Conservation (phyloP, 2,888 invertebrate species). For the Eurytoma adleriae region DNA sequence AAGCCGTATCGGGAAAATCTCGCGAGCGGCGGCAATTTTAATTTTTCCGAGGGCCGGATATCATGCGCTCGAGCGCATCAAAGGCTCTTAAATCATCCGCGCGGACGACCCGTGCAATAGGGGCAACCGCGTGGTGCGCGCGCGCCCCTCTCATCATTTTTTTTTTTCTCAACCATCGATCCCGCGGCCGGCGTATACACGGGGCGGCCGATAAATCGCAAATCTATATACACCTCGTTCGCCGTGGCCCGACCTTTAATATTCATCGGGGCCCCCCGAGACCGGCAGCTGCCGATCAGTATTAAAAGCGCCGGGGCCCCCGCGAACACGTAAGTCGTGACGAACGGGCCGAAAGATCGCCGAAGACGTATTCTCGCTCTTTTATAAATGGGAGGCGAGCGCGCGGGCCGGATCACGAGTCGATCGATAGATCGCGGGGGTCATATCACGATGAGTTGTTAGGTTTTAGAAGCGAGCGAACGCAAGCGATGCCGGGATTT, state of each 20-base stretch:
- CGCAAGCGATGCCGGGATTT: constrained; percentile 5
- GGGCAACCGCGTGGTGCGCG: no score
- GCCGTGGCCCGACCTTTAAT: constrained; percentile 5
- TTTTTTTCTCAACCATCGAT: no score
- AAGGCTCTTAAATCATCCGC: constrained; percentile 21
- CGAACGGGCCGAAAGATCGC: constrained; percentile 14
- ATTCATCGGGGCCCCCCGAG: constrained; percentile 6
- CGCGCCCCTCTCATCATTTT: no score
- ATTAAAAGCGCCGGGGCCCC: not conserved
- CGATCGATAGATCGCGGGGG: constrained; percentile 21
- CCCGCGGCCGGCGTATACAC: not conserved
- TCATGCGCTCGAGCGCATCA: not conserved
- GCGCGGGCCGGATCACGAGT: not conserved
- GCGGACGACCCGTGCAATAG: not conserved
- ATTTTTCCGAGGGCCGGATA: constrained; percentile 22
- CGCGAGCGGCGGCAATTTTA: constrained; percentile 20
- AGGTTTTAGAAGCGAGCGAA: not conserved
- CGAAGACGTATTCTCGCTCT: constrained; percentile 16
- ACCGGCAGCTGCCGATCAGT: no score
- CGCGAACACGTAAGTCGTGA: constrained; percentile 14
- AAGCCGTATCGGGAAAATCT: constrained; percentile 24
- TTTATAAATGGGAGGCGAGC: not conserved
- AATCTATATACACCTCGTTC: constrained; percentile 14
- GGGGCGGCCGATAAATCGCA: constrained; percentile 28
- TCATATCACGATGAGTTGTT: constrained; percentile 26